phyloP scores from a whole-genome alignment of 1,140 invertebrate species.

The Orussus abietinus region DNA sequence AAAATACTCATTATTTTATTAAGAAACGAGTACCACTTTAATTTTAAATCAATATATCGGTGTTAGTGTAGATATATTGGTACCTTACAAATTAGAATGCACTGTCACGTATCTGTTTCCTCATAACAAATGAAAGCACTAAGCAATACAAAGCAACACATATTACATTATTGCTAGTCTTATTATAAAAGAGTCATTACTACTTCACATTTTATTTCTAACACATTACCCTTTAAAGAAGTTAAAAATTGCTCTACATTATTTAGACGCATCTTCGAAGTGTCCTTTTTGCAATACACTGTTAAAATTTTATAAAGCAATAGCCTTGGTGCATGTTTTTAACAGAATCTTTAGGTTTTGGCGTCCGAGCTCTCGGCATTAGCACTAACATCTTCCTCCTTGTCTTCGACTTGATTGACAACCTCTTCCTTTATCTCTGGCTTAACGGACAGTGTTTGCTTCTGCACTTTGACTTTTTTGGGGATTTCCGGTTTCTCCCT shows the following conservation, averaged over 20 bases:
- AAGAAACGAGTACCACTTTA: no score
- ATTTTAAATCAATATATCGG: no score
- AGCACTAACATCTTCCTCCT: neutral
- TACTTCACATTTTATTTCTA: no score
- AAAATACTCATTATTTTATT: no score
- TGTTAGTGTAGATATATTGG: no score
- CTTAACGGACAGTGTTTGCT: constrained; percentile 33
- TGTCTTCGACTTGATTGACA: neutral
- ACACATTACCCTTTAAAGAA: neutral
- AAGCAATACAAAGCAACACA: no score
- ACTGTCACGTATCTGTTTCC: no score
- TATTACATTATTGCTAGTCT: no score
- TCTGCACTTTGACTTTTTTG: constrained; percentile 30
- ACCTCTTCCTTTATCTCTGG: constrained; percentile 22
- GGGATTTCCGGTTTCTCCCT: constrained; percentile 38
- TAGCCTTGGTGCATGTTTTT: neutral
- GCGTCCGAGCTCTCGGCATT: neutral
- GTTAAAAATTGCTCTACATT: neutral
- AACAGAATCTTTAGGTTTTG: neutral
- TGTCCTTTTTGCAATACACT: neutral
- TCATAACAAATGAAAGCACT: no score
- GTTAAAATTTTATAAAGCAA: neutral
- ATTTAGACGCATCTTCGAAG: neutral
- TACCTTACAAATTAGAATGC: no score
- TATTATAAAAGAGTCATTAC: no score